These are phyloP conservation scores for Lepidurus couesii DNA, from an alignment of 1,140 invertebrate species.

Conservation along the genomic window DNA sequence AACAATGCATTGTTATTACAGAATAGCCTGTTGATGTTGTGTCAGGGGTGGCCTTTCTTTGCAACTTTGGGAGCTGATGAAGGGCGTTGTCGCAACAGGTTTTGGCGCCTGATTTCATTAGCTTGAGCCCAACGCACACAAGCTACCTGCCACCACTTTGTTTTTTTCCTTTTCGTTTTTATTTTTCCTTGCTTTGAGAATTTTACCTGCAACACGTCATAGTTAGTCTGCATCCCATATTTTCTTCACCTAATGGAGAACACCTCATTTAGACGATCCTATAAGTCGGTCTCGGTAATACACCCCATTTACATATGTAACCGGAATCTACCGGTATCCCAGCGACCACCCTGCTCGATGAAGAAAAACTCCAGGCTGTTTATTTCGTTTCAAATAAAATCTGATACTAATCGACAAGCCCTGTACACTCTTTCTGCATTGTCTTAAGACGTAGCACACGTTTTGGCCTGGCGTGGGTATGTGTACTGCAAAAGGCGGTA, in stretches of 20 bases:
- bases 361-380: not conserved
- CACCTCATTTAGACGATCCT: not conserved
- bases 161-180: not conserved
- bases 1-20: conserved; percentile 16
- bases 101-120: conserved; percentile 15
- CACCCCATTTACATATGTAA: not conserved
- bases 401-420: not conserved
- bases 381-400: not conserved
- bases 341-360: conserved; percentile 8
- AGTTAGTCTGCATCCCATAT: not conserved
- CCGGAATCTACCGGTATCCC: not conserved
- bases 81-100: conserved; percentile 17
- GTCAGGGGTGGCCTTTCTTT: conserved; percentile 13
- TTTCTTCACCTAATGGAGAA: not conserved
- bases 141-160: not conserved
- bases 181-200: not conserved
- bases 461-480: not conserved
- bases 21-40: conserved; percentile 15
- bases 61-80: conserved; percentile 7
- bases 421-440: not conserved
- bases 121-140: conserved; percentile 9
- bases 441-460: not conserved
- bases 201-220: conserved; percentile 7
- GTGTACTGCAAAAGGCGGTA: not conserved
- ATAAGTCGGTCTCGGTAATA: not conserved